These are phyloP conservation scores for Chiroxiphia lanceolata DNA, from an alignment of 2,797 vertebrate species.

Conservation along the genomic window DNA sequence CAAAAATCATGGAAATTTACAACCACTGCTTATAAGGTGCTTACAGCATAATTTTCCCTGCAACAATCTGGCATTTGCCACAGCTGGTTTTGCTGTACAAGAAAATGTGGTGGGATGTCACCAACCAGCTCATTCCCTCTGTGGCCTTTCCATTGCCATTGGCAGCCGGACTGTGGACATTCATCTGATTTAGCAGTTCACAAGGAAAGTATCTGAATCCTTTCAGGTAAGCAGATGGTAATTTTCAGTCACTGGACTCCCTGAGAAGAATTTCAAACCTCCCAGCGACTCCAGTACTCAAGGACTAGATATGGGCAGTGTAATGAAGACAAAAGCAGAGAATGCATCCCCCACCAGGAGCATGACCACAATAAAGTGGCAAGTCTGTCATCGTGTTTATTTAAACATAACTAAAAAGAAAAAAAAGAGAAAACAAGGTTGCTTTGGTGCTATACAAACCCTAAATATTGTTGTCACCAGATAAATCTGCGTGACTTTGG, in stretches of 20 bases:
- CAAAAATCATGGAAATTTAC: background rate
- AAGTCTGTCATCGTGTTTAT: background rate
- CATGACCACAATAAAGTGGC: background rate
- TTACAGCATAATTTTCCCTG: background rate
- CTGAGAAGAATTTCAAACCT: background rate
- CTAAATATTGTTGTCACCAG: background rate
- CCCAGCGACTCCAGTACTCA: background rate
- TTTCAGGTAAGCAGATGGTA: background rate
- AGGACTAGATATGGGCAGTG: background rate
- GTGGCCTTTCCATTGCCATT: background rate
- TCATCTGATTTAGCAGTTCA: background rate
- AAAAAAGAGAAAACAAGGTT: background rate
- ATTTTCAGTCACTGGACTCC: background rate
- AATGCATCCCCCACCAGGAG: background rate
- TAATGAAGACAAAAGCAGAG: background rate
- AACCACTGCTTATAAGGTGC: background rate
- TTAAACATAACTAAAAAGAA: background rate
- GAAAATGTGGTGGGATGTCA: background rate
- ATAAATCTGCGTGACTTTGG: background rate
- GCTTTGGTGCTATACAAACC: background rate
- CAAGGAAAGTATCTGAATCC: background rate
- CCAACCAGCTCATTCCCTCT: background rate
- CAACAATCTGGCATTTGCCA: background rate
- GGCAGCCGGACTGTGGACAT: background rate
- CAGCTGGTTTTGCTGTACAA: background rate